Evolutionary conservation across 2,888 invertebrate genomes (phyloP).

Genomic region (Agrypnus murinus): DNA sequence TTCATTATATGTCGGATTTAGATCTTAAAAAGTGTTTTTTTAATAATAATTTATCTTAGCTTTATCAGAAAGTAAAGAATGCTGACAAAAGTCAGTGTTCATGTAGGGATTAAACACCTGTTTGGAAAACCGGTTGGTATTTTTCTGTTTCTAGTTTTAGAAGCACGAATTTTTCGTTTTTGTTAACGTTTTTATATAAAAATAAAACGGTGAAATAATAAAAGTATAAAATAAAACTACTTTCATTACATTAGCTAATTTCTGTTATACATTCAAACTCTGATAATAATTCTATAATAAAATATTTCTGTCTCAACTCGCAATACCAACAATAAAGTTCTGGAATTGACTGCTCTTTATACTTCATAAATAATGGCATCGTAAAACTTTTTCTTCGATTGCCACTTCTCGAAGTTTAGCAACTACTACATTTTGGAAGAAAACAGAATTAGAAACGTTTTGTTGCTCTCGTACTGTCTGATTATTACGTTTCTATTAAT

Average conservation of each 20-base stretch:
- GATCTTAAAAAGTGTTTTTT: too few relatives aligned
- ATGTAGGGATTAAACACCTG: slow-evolving; percentile 18
- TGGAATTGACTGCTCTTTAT: slow-evolving; percentile 2
- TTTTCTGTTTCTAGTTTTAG: slow-evolving; percentile 23
- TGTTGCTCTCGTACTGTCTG: not conserved
- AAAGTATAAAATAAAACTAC: too few relatives aligned
- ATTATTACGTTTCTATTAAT: not conserved
- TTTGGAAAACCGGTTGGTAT: slow-evolving; percentile 20
- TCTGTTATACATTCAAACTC: too few relatives aligned
- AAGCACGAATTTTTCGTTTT: too few relatives aligned
- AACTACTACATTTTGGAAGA: slow-evolving; percentile 1
- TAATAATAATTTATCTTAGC: too few relatives aligned
- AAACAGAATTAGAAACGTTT: not conserved
- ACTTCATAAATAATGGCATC: slow-evolving; percentile 22
- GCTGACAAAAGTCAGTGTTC: slow-evolving; percentile 25
- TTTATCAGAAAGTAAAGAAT: not conserved
- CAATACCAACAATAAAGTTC: slow-evolving; percentile 4
- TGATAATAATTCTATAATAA: too few relatives aligned
- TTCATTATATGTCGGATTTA: too few relatives aligned
- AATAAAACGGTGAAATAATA: too few relatives aligned
- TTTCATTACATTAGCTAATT: too few relatives aligned
- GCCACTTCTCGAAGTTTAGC: slow-evolving; percentile 13
- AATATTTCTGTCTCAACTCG: too few relatives aligned
- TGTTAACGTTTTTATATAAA: too few relatives aligned
- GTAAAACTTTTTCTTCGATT: slow-evolving; percentile 16